Base-by-base conservation (phyloP, 2,113 vertebrate genomes). In the Atlantisia rogersi region DNA sequence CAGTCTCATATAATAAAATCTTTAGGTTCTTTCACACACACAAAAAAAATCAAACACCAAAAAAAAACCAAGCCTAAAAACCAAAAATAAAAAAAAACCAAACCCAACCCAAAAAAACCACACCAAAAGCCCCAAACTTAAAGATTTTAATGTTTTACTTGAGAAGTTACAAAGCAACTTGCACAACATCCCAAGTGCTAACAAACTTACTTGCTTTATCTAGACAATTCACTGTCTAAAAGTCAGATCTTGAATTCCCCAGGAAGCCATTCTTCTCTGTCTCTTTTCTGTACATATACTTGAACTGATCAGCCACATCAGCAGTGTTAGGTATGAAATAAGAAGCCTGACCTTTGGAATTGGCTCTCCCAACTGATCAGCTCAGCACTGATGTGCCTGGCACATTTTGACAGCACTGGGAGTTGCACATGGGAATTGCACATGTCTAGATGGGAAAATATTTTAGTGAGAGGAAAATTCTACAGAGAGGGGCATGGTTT, bases 331-430 rank as follows among this genome's bases (percentile, higher is more conserved):
- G 82, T 95, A 90, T 86, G 94, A 96, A 96, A 96, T 95, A 94
- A 96, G 92, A 94, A 95, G 71, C 52, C 60, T 94, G 92, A 97
- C 93, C 93, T 97, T 96, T 95, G 92, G 85, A 96, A 96, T 95
- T 94, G 88, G 76, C 55, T 92, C 90, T 97, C 79, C 88, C 12
- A 0, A 88, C 79, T 96, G 95, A 96, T 95, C 95, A 93, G 88
- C 58, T 96, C 90, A 95, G 64, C 85, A 42, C 60, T 94, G 94
- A 97, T 95, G 60, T 88, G 82, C 60, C 79, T 90, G 82, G 93
- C 88, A 92, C 35, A 75, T 95, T 96, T 94, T 96, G 93, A 96
- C 95, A 96, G 93, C 60, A 0, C 85, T 88, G 90, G 76, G 93
- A 94, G 68, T 93, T 95, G 64, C 93, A 48, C 64, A 8, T 74